Evolutionary conservation across 2,113 vertebrate species (phyloP).

Genomic region (Cyanocitta stelleri): DNA sequence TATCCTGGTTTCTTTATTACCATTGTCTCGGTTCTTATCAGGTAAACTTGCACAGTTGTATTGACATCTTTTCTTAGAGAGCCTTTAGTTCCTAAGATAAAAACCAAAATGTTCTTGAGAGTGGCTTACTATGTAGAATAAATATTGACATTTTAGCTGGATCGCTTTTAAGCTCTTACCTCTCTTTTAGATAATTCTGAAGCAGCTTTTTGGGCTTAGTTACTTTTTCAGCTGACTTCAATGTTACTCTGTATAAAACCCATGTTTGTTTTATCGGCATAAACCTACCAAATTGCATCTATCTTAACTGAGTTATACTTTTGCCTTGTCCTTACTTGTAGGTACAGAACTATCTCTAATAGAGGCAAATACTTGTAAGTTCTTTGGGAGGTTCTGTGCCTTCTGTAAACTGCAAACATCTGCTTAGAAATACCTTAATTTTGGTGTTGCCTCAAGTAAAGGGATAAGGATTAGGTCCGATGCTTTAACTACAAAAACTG

Average conservation of each 20-base stretch:
- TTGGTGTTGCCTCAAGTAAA: not conserved
- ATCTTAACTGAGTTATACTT: not conserved
- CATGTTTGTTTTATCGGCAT: not conserved
- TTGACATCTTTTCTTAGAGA: not conserved
- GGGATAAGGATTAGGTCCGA: not conserved
- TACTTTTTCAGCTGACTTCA: not conserved
- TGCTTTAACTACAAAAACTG: not conserved
- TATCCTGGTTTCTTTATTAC: not conserved
- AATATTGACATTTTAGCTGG: not conserved
- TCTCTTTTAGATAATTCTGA: not conserved
- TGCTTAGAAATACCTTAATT: not conserved
- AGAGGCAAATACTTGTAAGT: not conserved
- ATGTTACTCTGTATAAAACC: not conserved
- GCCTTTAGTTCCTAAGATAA: not conserved
- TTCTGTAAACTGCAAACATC: not conserved
- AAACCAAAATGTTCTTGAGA: not conserved
- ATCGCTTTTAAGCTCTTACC: not conserved
- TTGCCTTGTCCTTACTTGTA: not conserved
- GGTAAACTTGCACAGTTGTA: not conserved
- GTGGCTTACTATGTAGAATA: not conserved
- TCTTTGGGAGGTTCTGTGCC: not conserved
- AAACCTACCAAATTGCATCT: not conserved
- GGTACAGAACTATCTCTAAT: not conserved
- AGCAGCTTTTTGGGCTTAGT: not conserved
- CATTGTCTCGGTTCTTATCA: rapidly evolving